A percentile compares a stretch with the other conserved stretches of the same genome.
Conservation (phyloP, 2,888 invertebrate genomes). For the Patella depressa region DNA sequence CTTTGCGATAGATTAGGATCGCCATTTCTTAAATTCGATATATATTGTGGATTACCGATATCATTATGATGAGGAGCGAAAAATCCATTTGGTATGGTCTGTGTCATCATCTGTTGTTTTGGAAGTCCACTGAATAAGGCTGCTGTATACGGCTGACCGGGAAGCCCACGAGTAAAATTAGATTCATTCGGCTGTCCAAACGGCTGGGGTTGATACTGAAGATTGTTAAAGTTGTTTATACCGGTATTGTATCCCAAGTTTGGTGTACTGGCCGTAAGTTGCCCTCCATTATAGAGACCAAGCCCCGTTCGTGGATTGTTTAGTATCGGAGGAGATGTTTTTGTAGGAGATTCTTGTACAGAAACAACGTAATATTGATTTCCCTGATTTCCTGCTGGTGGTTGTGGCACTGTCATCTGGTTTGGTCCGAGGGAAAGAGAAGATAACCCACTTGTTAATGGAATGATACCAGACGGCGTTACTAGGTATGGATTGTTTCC, state of each 20-base stretch:
- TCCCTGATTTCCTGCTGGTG: neutral
- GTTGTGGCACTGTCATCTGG: neutral
- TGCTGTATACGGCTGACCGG: too few species aligned
- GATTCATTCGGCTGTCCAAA: too few species aligned
- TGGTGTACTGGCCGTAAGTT: neutral
- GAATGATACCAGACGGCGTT: neutral
- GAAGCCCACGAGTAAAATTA: too few species aligned
- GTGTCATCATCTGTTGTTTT: too few species aligned
- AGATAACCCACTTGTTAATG: neutral
- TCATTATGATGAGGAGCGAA: too few species aligned
- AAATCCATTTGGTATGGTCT: too few species aligned
- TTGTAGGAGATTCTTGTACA: constrained; percentile 2
- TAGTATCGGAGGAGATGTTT: neutral
- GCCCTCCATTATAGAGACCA: neutral
- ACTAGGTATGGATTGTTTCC: constrained; percentile 12
- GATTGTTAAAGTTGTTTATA: neutral
- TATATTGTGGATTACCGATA: neutral
- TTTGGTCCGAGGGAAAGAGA: neutral
- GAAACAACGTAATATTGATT: neutral
- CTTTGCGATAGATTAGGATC: neutral
- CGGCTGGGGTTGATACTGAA: neutral
- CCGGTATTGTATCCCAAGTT: neutral
- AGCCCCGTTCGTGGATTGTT: neutral
- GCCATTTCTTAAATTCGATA: neutral
- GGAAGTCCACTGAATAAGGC: too few species aligned